Evolutionary conservation across 2,113 vertebrate species (phyloP), one percentile per base, ranked within the genome.

Genomic region (Hymenochirus boettgeri): DNA sequence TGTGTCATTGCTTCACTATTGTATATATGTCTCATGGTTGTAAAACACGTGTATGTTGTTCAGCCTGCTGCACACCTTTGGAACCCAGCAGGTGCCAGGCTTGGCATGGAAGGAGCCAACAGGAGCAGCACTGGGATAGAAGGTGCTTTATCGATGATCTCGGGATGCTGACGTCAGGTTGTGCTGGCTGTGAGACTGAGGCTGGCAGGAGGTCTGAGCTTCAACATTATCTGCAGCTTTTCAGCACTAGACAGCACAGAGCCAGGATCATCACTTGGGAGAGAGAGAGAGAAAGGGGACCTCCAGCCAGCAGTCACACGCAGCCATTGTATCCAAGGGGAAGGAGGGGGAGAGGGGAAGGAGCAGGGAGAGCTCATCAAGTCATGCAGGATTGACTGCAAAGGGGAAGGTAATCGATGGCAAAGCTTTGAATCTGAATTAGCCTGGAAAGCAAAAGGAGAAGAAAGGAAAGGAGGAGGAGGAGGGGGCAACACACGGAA

Each of bases 361-460:
- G 70, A 76, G 76, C 24, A 71, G 72, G 55, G 26, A 70, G 47
- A 79, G 76, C 76, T 73, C 81, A 70, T 75, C 74, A 80, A 85
- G 80, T 70, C 78, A 85, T 85, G 86, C 84, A 82, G 85, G 83
- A 84, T 82, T 89, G 87, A 89, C 79, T 74, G 80, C 80, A 74
- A 75, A 66, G 54, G 78, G 74, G 78, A 75, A 76, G 77, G 72
- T 77, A 81, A 87, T 90, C 88, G 84, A 89, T 91, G 85, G 86
- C 82, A 74, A 65, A 80, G 83, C 79, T 88, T 86, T 87, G 85
- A 88, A 85, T 87, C 86, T 65, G 81, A 75, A 85, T 86, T 88
- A 87, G 89, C 86, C 79, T 82, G 76, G 77, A 78, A 77, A 79
- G 81, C 69, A 77, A 75, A 79, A 73, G 77, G 77, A 66, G 79